A percentile compares a stretch with the other conserved stretches of the same genome.
Conservation (phyloP, 2,113 vertebrate species). For the Syrmaticus mikado region DNA sequence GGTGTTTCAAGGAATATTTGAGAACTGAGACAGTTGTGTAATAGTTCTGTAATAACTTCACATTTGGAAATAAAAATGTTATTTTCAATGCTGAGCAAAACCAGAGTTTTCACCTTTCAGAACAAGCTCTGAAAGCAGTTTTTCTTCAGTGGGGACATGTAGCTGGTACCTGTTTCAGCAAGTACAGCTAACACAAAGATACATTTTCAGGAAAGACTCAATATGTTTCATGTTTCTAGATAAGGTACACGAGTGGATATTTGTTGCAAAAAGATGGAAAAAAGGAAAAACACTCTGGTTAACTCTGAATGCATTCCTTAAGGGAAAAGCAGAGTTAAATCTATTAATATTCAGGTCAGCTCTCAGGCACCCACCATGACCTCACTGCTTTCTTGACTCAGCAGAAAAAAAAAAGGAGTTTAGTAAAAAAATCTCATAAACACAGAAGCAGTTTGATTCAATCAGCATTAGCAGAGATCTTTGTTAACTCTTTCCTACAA, state of each 20-base stretch:
- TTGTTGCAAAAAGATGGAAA: background rate
- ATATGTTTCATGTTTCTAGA: background rate
- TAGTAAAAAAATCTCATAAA: background rate
- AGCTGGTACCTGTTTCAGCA: background rate
- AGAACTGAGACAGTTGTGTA: background rate
- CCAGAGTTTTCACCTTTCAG: background rate
- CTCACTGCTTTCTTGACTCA: constrained; percentile 59
- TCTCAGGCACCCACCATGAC: constrained; percentile 18
- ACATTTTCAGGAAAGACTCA: background rate
- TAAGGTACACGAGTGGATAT: background rate
- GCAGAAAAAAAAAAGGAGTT: background rate
- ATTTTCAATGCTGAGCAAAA: background rate
- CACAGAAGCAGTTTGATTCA: background rate
- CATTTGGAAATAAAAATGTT: background rate
- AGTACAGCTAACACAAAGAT: background rate
- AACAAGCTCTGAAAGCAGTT: background rate
- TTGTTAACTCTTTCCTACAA: background rate
- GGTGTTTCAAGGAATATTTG: background rate
- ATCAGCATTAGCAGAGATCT: background rate
- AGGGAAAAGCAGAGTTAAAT: background rate
- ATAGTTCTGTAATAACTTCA: background rate
- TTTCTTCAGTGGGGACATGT: background rate
- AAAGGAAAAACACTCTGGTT: background rate
- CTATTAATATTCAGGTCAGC: constrained; percentile 59
- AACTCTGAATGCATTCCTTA: background rate